Percentiles rank a stretch among this genome's conserved stretches.
phyloP scores from a whole-genome alignment of 2,113 vertebrate genomes.

The Leucopternis melanops region DNA sequence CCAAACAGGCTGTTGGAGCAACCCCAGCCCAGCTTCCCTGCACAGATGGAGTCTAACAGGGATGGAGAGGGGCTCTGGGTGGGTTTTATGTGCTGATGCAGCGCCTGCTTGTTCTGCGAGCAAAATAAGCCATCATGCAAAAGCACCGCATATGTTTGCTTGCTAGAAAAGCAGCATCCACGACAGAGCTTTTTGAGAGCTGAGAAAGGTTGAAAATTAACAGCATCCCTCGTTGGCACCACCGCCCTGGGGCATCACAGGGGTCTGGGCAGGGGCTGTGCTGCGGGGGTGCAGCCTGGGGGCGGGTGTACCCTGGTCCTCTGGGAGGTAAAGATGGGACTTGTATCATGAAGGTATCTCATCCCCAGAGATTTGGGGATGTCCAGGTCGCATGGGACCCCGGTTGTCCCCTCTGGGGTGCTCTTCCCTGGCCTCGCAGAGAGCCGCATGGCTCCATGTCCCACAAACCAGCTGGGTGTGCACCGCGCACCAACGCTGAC shows the following conservation, averaged over 20 bases:
- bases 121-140: not conserved
- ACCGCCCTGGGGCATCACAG: fast-evolving
- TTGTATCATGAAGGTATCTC: no score
- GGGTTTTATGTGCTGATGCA: not conserved
- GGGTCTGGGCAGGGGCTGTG: not conserved
- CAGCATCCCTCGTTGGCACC: no score
- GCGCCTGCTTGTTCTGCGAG: not conserved
- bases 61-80: not conserved
- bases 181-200: fast-evolving
- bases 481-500: not conserved
- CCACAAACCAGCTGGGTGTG: fast-evolving
- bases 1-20: not conserved
- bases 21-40: not conserved
- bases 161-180: not conserved
- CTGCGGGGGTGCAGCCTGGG: not conserved
- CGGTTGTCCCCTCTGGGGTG: not conserved
- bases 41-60: not conserved
- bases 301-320: not conserved
- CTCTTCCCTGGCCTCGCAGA: not conserved
- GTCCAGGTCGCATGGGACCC: fast-evolving
- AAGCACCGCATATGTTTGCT: not conserved
- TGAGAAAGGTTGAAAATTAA: fast-evolving
- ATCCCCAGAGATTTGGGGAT: not conserved
- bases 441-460: fast-evolving
- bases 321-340: not conserved